Conservation (phyloP, 2,797 vertebrate genomes). For the Trichosurus vulpecula region DNA sequence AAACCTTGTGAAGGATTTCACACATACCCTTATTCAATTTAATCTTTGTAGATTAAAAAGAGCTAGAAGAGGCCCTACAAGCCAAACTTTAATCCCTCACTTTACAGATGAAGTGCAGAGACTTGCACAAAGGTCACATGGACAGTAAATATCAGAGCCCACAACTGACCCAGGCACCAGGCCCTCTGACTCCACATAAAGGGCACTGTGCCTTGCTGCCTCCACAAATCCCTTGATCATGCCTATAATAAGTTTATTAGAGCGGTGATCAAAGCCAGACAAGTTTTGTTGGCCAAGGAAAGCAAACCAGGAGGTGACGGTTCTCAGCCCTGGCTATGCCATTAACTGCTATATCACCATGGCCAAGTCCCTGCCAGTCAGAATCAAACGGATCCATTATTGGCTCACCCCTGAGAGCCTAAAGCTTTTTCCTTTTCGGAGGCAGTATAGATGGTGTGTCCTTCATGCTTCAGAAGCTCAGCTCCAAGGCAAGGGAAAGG, state of each 20-base stretch:
- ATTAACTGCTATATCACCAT: not conserved
- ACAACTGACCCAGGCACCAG: not conserved
- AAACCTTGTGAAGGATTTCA: not conserved
- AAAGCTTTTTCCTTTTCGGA: not conserved
- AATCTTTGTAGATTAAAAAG: not conserved
- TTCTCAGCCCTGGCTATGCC: not conserved
- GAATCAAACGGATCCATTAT: not conserved
- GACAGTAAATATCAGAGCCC: not conserved
- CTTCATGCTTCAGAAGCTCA: not conserved
- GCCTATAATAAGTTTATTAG: not conserved
- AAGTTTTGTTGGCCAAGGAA: not conserved
- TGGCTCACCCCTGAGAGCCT: not conserved
- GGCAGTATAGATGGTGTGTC: not conserved
- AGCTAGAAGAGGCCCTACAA: not conserved
- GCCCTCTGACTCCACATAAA: not conserved
- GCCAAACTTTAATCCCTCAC: not conserved
- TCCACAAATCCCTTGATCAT: not conserved
- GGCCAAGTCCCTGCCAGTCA: not conserved
- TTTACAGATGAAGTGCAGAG: not conserved
- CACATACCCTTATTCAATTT: not conserved
- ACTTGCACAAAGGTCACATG: not conserved
- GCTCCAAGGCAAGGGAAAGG: too few relatives aligned
- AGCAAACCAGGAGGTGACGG: not conserved
- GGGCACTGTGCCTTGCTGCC: not conserved
- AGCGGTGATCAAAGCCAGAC: not conserved